Percentiles rank a stretch among this genome's conserved stretches.
Evolutionary conservation across 2,113 vertebrate species (phyloP).

Genomic region (Ranitomeya imitator): DNA sequence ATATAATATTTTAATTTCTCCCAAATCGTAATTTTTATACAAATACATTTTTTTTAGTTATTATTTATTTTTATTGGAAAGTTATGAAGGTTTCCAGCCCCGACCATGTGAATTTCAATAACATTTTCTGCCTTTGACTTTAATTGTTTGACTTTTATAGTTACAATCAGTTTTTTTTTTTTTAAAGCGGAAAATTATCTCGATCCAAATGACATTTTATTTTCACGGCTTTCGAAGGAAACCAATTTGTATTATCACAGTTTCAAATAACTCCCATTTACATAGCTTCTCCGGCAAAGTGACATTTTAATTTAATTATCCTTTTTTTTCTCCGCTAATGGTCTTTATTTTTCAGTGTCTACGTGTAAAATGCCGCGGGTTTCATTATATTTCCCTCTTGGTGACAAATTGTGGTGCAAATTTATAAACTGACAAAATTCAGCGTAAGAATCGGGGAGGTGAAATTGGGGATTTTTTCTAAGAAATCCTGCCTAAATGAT

Average conservation of each 20-base stretch:
- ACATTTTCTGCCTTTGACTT: not conserved
- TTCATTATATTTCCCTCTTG: slow-evolving; percentile 62
- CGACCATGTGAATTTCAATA: not conserved
- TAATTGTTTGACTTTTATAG: slow-evolving; percentile 31
- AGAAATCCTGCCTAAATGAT: slow-evolving; percentile 65
- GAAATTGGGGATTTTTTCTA: slow-evolving; percentile 66
- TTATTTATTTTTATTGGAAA: not conserved
- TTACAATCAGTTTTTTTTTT: not conserved
- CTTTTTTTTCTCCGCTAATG: slow-evolving; percentile 76
- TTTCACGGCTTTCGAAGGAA: slow-evolving; percentile 79
- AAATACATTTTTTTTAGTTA: not conserved
- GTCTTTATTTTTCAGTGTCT: slow-evolving; percentile 86
- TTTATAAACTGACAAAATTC: slow-evolving; percentile 83
- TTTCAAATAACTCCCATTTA: slow-evolving; percentile 82
- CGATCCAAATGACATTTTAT: slow-evolving; percentile 58
- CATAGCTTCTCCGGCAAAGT: slow-evolving; percentile 72
- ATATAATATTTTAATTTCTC: no score
- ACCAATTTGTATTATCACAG: slow-evolving; percentile 77
- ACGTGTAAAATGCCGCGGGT: slow-evolving; percentile 67
- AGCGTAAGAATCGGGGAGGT: slow-evolving; percentile 69
- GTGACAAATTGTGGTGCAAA: slow-evolving; percentile 69
- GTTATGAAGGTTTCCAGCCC: not conserved
- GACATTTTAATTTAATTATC: slow-evolving; percentile 86
- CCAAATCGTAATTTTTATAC: not conserved
- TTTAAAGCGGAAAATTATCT: slow-evolving; percentile 20